Base-by-base conservation (phyloP, 2,797 vertebrate genomes). In the Peromyscus eremicus region DNA sequence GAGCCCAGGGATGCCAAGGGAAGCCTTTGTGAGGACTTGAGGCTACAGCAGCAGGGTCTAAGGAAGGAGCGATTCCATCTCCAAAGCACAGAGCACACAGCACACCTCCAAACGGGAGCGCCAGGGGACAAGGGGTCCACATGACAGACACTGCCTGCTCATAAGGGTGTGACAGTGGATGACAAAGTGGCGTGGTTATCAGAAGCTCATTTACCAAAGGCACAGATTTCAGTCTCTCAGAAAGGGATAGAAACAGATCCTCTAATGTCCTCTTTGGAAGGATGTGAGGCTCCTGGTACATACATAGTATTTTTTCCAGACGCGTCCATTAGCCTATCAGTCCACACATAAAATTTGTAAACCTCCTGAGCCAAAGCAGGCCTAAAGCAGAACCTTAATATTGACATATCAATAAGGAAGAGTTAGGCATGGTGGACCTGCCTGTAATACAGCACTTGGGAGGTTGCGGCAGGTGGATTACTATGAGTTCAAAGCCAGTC, bases 211-310 rank as follows among this genome's bases (percentile, higher is more conserved):
- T 66, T 19, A 37, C 25, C 64, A 52, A 76, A 92, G 70, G 70
- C 55, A 90, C 21, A 21, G 46, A 85, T 49, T 57, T 76, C 64
- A 81, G 23, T 75, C 32, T 91, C 95, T 80, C 68, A 83, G 82
- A 37, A 66, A 73, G 84, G 43, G 73, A 40, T 25, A 93, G 83
- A 71, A 86, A 79, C 40, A 60, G 29, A 60, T 4, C 40, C 25
- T 43, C 66, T n/a, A n/a, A 25, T 9, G 85, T 52, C 29, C 10
- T 83, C 68, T 77, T 2, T 19, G 77, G 79, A 46, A 80, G 77
- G 84, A 13, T 46, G 7, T 52, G 75, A 66, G 83, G 79, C 43
- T 57, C 64, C 64, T 52, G n/a, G 23, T 13, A 66, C 19, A 25
- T 62, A 57, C 29, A 83, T 0, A 55, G 46, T 9, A 62, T 27